A percentile compares a stretch with the other conserved stretches of the same genome.
phyloP scores from a whole-genome alignment of 2,113 vertebrate genomes.

The Callipepla californica region DNA sequence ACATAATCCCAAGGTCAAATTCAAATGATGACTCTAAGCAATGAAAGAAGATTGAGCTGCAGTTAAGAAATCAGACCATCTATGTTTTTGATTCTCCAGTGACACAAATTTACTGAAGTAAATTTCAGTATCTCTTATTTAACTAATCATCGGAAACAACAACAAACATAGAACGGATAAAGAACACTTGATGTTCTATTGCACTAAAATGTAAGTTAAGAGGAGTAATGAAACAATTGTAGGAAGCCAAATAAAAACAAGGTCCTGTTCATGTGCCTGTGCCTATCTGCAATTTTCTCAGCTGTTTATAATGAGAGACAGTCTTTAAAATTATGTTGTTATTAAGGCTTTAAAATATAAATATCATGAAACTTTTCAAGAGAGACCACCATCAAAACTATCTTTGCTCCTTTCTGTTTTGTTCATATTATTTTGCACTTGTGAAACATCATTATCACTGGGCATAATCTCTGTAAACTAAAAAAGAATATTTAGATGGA shows the following conservation, averaged over 20 bases:
- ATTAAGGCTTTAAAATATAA: neutral
- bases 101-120: neutral
- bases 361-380: neutral
- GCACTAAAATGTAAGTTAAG: neutral
- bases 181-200: neutral
- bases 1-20: neutral
- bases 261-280: neutral
- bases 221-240: neutral
- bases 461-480: neutral
- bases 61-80: conserved; percentile 9
- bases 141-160: neutral
- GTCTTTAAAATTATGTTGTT: neutral
- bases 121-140: conserved; percentile 25
- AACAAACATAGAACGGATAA: neutral
- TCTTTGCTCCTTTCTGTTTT: neutral
- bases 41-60: neutral
- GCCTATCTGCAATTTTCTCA: neutral
- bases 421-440: neutral
- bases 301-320: neutral
- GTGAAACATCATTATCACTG: neutral
- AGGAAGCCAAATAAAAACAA: neutral
- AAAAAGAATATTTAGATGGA: neutral
- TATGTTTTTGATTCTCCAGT: conserved; percentile 34
- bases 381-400: neutral
- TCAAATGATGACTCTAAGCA: neutral